These are phyloP conservation scores for Eupithecia tripunctaria DNA, from an alignment of 2,888 invertebrate species.

Conservation along the genomic window DNA sequence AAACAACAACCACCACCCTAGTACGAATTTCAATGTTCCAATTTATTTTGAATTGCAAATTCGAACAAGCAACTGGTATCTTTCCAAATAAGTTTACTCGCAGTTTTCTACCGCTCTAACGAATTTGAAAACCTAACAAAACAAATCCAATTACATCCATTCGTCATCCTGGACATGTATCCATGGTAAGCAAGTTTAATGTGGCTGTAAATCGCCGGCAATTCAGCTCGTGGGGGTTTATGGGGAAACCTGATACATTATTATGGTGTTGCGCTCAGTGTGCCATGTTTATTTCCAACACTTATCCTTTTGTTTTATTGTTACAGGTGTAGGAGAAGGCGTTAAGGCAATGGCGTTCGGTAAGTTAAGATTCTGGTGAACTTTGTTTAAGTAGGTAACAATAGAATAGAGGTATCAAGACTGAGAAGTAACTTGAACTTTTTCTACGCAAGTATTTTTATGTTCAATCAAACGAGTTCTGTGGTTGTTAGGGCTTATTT, in stretches of 20 bases:
- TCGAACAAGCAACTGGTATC: constrained; percentile 14
- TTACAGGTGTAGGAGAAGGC: constrained; percentile 67
- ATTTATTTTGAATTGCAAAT: constrained; percentile 13
- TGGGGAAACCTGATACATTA: constrained; percentile 34
- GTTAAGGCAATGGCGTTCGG: constrained; percentile 52
- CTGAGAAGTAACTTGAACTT: not conserved
- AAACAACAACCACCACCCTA: not conserved
- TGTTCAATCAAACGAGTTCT: not conserved
- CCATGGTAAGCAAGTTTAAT: constrained; percentile 25
- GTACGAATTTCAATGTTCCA: not conserved
- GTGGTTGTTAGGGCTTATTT: not conserved
- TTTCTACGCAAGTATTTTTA: not conserved
- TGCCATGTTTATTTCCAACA: constrained; percentile 22
- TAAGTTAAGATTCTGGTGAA: constrained; percentile 41
- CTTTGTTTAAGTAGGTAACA: not conserved
- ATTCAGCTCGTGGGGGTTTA: constrained; percentile 25
- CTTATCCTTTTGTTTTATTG: constrained; percentile 45
- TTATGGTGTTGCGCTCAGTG: constrained; percentile 25
- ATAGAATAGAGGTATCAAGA: not conserved
- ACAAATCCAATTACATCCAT: constrained; percentile 12
- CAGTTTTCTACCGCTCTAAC: not conserved
- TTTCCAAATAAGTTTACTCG: constrained; percentile 8
- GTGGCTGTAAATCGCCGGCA: constrained; percentile 27
- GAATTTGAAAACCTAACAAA: constrained; percentile 2
- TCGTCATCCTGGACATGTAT: constrained; percentile 23